Evolutionary conservation across 2,888 invertebrate genomes (phyloP).

Genomic region (Yponomeuta malinellus): DNA sequence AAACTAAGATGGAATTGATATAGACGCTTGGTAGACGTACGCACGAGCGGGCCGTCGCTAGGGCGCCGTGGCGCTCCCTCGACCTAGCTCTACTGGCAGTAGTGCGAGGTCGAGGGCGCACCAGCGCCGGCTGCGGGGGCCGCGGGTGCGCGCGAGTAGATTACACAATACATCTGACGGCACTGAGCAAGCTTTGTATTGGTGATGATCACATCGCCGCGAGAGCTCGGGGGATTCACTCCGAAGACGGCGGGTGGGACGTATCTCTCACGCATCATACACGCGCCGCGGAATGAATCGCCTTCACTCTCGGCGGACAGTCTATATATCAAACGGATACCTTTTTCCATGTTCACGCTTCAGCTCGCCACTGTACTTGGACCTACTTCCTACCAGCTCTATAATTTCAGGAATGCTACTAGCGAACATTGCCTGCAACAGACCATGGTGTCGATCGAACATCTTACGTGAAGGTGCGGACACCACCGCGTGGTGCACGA

Average conservation of each 20-base stretch:
- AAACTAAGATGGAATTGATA: constrained; percentile 68
- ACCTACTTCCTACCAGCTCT: constrained; percentile 99
- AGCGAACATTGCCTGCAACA: constrained; percentile 99
- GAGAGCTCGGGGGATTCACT: constrained; percentile 63
- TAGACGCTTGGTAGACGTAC: constrained; percentile 72
- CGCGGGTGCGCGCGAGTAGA: constrained; percentile 68
- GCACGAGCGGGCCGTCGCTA: constrained; percentile 46
- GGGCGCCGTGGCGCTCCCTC: constrained; percentile 23
- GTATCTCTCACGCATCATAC: constrained; percentile 22
- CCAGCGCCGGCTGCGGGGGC: constrained; percentile 36
- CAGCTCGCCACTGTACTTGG: constrained; percentile 99
- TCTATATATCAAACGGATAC: constrained; percentile 80
- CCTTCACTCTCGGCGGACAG: constrained; percentile 62
- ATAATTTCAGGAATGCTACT: constrained; percentile 99
- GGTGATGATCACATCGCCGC: constrained; percentile 61
- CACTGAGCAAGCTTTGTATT: constrained; percentile 74
- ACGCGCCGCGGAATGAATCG: constrained; percentile 52
- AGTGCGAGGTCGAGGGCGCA: constrained; percentile 33
- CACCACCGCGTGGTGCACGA: constrained; percentile 74
- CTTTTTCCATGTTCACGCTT: constrained; percentile 99
- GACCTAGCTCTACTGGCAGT: constrained; percentile 25
- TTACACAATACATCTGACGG: constrained; percentile 77
- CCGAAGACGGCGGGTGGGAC: constrained; percentile 36
- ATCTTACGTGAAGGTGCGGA: constrained; percentile 52
- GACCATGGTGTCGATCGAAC: constrained; percentile 75